A percentile compares a stretch with the other conserved stretches of the same genome.
These are phyloP conservation scores for Rana temporaria DNA, from an alignment of 2,113 vertebrate genomes.

Conservation along the genomic window DNA sequence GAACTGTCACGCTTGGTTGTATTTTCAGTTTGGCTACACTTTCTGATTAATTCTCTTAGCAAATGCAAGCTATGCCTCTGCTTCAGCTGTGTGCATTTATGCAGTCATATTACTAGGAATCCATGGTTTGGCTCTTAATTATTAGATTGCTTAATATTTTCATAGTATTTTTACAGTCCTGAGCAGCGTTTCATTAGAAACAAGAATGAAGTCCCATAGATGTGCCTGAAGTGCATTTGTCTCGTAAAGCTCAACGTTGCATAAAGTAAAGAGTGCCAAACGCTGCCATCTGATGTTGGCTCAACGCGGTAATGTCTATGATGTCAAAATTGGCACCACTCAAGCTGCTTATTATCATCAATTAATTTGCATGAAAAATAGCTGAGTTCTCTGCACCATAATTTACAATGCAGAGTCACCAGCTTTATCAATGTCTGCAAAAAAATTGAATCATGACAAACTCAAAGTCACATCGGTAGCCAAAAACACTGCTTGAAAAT, in stretches of 20 bases:
- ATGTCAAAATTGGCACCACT: conserved; percentile 53
- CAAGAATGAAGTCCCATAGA: conserved; percentile 53
- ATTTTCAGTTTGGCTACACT: not conserved
- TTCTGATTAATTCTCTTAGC: conserved; percentile 22
- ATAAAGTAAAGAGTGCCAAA: conserved; percentile 49
- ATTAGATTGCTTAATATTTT: conserved; percentile 53
- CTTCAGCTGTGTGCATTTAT: conserved; percentile 12
- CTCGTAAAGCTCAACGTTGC: conserved; percentile 44
- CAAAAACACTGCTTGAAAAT: not conserved
- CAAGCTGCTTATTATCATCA: conserved; percentile 53
- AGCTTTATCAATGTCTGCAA: conserved; percentile 24
- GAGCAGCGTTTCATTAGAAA: conserved; percentile 47
- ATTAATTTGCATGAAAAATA: conserved; percentile 56
- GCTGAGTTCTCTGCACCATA: conserved; percentile 10
- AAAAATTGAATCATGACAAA: not conserved
- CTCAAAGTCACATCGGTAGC: not conserved
- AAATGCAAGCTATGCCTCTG: not conserved
- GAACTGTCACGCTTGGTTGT: not conserved
- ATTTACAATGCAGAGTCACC: conserved; percentile 34
- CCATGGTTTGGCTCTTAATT: conserved; percentile 39
- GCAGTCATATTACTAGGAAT: conserved; percentile 2
- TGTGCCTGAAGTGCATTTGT: conserved; percentile 49
- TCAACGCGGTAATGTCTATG: conserved; percentile 46
- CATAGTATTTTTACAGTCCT: conserved; percentile 38
- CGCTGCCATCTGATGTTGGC: conserved; percentile 54